phyloP scores from a whole-genome alignment of 2,797 vertebrate genomes.

The Crossoptilon crossoptilon region DNA sequence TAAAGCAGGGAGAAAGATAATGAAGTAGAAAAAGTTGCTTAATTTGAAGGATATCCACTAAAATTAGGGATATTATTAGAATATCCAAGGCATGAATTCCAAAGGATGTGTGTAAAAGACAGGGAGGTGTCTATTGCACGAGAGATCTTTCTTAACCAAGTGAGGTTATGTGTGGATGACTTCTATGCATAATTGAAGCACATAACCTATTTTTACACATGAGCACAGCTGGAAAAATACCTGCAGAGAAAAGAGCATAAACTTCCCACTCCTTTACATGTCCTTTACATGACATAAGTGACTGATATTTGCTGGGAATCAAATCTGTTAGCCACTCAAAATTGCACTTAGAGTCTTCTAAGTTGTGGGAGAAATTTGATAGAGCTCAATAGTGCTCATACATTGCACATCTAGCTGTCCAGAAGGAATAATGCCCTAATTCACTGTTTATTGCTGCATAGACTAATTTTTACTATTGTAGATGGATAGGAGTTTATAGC shows the following conservation, averaged over 20 bases:
- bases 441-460: neutral
- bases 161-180: conserved; percentile 57
- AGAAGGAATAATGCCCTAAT: neutral
- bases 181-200: conserved; percentile 54
- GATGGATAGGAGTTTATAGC: neutral
- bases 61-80: neutral
- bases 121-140: neutral
- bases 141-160: conserved; percentile 12
- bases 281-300: neutral
- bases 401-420: neutral
- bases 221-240: neutral
- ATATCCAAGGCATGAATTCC: neutral
- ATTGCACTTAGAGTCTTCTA: neutral
- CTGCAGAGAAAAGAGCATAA: neutral
- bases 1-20: neutral
- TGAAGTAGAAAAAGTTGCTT: neutral
- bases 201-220: conserved; percentile 53
- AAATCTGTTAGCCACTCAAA: neutral
- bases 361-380: neutral
- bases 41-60: neutral
- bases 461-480: neutral
- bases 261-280: neutral
- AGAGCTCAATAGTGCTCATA: neutral
- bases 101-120: neutral
- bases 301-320: neutral